Conservation (phyloP, 2,113 vertebrate genomes). For the Phainopepla nitens region DNA sequence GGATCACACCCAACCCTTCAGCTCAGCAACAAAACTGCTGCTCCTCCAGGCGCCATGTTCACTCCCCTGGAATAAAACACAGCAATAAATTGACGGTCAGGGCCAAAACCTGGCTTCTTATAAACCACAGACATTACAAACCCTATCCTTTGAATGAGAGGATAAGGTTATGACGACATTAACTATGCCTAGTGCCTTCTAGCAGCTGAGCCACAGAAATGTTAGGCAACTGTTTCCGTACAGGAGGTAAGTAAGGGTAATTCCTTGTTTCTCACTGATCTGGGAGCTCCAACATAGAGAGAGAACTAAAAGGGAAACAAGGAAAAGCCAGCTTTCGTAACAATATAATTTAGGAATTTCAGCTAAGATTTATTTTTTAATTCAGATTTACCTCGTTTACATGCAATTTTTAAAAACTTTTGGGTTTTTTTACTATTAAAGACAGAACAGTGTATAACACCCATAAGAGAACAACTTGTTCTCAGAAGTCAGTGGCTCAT, state of each 20-base stretch:
- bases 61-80: background rate
- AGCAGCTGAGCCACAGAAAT: background rate
- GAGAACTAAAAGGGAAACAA: background rate
- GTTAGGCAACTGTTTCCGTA: background rate
- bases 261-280: background rate
- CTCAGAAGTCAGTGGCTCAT: background rate
- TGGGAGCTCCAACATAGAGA: background rate
- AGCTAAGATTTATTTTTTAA: background rate
- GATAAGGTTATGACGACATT: accelerated
- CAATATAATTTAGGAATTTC: background rate
- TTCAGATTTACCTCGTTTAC: background rate
- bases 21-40: background rate
- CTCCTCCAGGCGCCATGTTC: background rate
- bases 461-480: background rate
- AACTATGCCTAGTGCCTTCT: background rate
- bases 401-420: background rate
- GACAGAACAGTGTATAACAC: background rate
- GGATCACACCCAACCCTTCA: background rate
- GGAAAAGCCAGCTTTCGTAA: background rate
- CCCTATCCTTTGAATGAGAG: background rate
- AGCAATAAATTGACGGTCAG: accelerated
- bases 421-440: background rate
- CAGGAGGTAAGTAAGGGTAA: background rate
- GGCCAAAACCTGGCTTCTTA: background rate
- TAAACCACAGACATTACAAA: background rate